Evolutionary conservation across 2,888 invertebrate genomes (phyloP), one percentile per base, ranked within the genome.

Genomic region (Blomia tropicalis): DNA sequence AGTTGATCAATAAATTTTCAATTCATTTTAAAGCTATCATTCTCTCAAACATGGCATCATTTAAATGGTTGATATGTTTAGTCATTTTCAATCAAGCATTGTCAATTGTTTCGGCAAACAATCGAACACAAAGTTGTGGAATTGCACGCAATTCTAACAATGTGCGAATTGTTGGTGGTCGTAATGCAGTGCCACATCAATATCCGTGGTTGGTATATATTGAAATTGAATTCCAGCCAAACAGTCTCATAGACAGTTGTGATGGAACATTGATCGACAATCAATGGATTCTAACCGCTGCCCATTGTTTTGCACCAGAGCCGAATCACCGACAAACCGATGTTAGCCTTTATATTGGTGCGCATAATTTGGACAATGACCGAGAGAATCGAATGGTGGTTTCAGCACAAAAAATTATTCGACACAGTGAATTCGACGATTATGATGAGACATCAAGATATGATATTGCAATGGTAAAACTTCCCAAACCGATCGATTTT

Each of bases 151-250:
- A 7, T 11, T 36, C 36, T 36, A 7, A 36, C 36, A 36, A 17
- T 27, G n/a, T n/a, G n/a, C 51, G 51, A 22, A 47, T 47, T n/a
- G 51, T 47, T n/a, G 51, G 51, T 27, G 51, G 51, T 47, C 51
- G 51, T 7, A 7, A 47, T 11, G 51, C 51, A 25, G 7, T 22
- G 22, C 11, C 51, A 7, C 51, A 47, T n/a, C 7, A 22, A 22
- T 47, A 14, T 27, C 51, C 51, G 7, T 47, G 51, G 51, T 11
- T 47, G 5, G 51, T 27, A 7, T 47, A 47, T n/a, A 47, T 47
- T 47, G 7, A 47, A n/a, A 14, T 7, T 47, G 51, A 47, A 27
- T 19, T 11, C 36, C 7, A 7, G 17, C 51, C 51, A 7, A 36
- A 36, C 7, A 36, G 17, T 36, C 7, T 17, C 7, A 36, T 17